phyloP scores from a whole-genome alignment of 2,888 invertebrate genomes.

The Sesia bembeciformis region DNA sequence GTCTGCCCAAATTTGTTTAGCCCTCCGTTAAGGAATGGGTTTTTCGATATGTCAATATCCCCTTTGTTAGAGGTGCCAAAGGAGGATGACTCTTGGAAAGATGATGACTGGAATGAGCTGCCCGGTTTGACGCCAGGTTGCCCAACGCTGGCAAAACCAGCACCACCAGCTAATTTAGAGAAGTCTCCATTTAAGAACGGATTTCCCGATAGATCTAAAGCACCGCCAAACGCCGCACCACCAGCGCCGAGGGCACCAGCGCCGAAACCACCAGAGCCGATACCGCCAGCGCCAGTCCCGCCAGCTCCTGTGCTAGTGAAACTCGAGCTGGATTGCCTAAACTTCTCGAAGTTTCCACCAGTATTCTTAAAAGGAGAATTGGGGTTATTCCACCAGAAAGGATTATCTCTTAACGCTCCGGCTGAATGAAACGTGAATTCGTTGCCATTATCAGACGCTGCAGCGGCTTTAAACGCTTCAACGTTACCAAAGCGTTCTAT shows the following conservation, averaged over 20 bases:
- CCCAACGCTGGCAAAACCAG: constrained; percentile 3
- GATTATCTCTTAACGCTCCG: constrained; percentile 38
- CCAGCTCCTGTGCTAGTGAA: constrained; percentile 21
- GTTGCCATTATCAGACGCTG: constrained; percentile 33
- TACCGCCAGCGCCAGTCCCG: constrained; percentile 17
- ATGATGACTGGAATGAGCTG: constrained; percentile 23
- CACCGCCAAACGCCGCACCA: constrained; percentile 11
- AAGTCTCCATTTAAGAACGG: constrained; percentile 48
- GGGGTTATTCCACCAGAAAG: constrained; percentile 77
- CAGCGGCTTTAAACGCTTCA: constrained; percentile 49
- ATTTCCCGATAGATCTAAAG: constrained; percentile 30
- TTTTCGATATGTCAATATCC: constrained; percentile 39
- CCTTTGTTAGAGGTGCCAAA: constrained; percentile 36
- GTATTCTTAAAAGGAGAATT: constrained; percentile 73
- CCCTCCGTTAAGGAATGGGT: constrained; percentile 43
- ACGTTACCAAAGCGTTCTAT: constrained; percentile 53
- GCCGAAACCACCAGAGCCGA: constrained; percentile 17
- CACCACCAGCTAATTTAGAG: constrained; percentile 21
- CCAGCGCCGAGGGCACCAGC: constrained; percentile 14
- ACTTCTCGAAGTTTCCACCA: constrained; percentile 42
- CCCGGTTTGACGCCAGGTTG: constrained; percentile 5
- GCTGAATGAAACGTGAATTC: constrained; percentile 56
- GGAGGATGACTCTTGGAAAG: constrained; percentile 39
- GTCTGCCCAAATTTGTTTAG: constrained; percentile 18
- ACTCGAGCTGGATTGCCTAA: constrained; percentile 44